A percentile compares a stretch with the other conserved stretches of the same genome.
Conservation (phyloP, 2,113 vertebrate genomes). For the Datnioides undecimradiatus region DNA sequence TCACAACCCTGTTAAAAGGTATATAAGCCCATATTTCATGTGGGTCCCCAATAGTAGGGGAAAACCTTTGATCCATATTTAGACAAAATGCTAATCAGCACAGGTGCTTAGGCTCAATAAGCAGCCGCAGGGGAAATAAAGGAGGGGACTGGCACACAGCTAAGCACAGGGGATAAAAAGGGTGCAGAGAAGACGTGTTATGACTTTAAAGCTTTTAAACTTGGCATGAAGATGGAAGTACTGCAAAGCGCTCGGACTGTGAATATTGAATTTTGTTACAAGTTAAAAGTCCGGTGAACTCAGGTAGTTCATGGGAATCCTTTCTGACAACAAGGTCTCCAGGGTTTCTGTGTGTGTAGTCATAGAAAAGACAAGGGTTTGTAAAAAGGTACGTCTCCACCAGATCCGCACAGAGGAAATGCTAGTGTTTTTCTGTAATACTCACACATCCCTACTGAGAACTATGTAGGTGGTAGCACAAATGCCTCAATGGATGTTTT, state of each 20-base stretch:
- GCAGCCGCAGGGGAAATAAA: neutral
- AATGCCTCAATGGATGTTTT: constrained; percentile 47
- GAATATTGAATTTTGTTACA: constrained; percentile 11
- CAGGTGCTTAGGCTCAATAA: constrained; percentile 15
- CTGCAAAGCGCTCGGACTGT: neutral
- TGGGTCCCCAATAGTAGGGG: neutral
- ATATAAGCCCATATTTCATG: neutral
- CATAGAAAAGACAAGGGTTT: constrained; percentile 28
- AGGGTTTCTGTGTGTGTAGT: constrained; percentile 13
- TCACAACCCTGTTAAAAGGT: neutral
- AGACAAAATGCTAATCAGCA: constrained; percentile 10
- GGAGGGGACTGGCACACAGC: neutral
- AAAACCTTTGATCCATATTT: constrained; percentile 8
- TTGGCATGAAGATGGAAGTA: neutral
- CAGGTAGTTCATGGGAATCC: neutral
- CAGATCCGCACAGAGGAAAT: constrained; percentile 48
- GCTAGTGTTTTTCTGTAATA: constrained; percentile 43
- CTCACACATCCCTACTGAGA: constrained; percentile 50
- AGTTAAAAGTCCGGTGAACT: constrained; percentile 1
- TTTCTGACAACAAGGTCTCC: constrained; percentile 20
- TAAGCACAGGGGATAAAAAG: neutral
- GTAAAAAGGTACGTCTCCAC: constrained; percentile 25
- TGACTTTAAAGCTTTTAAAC: neutral
- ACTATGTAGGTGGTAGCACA: constrained; percentile 55
- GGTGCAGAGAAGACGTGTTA: too few species aligned